Conservation (phyloP, 1,140 invertebrate species). For the Tetramorium parvispinum region DNA sequence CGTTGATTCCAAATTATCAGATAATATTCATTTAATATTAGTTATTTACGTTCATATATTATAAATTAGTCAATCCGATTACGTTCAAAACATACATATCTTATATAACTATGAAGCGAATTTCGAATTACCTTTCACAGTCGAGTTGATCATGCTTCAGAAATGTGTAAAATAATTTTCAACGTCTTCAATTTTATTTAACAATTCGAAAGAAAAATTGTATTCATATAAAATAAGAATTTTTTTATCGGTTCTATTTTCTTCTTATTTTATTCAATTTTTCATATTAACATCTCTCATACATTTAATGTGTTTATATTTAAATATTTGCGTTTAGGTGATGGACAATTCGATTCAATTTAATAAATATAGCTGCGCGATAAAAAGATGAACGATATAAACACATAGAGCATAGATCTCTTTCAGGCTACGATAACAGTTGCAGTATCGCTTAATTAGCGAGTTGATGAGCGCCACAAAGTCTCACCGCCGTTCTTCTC, state of each 20-base stretch:
- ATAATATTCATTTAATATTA: neutral
- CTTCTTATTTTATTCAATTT: neutral
- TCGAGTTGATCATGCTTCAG: neutral
- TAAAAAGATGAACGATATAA: neutral
- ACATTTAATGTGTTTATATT: neutral
- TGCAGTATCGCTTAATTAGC: conserved; percentile 65
- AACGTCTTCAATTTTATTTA: neutral
- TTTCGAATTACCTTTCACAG: neutral
- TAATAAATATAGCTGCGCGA: neutral
- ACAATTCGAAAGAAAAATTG: neutral
- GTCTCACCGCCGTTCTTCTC: conserved; percentile 14
- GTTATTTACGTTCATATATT: neutral
- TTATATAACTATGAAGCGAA: neutral
- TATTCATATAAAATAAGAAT: neutral
- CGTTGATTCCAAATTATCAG: neutral
- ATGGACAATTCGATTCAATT: neutral
- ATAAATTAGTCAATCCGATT: neutral
- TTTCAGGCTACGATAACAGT: conserved; percentile 38
- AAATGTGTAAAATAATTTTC: neutral
- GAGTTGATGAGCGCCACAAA: conserved; percentile 23
- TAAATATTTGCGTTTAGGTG: neutral
- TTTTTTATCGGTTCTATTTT: neutral
- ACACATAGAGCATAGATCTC: neutral
- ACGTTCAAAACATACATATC: neutral
- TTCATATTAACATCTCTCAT: neutral